phyloP scores from a whole-genome alignment of 2,797 vertebrate genomes.

The Cheirogaleus major region DNA sequence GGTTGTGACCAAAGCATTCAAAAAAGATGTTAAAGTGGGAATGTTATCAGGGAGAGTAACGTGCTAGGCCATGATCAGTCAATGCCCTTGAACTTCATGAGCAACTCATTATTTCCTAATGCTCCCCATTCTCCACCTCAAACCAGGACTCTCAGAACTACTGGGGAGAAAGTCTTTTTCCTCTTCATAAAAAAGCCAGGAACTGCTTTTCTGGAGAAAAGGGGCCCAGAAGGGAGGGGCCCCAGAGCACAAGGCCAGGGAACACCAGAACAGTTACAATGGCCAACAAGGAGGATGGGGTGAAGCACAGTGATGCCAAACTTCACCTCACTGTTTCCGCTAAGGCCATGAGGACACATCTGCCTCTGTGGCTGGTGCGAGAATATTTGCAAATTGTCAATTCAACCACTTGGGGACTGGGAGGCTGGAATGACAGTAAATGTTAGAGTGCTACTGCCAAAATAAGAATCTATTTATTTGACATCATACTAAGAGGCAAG shows the following conservation, averaged over 20 bases:
- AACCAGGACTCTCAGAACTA: neutral
- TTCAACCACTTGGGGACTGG: neutral
- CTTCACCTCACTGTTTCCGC: neutral
- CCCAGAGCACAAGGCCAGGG: neutral
- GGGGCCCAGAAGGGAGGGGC: neutral
- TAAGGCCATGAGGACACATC: neutral
- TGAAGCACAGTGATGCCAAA: neutral
- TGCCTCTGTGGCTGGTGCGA: accelerated
- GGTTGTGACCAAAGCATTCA: neutral
- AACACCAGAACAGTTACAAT: neutral
- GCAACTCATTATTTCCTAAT: neutral
- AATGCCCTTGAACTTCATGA: neutral
- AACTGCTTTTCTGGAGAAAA: neutral
- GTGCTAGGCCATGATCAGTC: neutral
- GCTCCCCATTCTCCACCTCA: neutral
- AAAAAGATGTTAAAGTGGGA: neutral
- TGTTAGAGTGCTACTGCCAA: neutral
- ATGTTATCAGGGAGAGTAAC: neutral
- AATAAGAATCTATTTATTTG: neutral
- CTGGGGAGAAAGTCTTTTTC: neutral
- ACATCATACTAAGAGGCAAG: neutral
- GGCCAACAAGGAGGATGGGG: neutral
- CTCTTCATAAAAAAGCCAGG: neutral
- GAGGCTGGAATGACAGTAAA: neutral
- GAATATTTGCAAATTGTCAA: neutral